Percentiles rank a stretch among this genome's conserved stretches.
Evolutionary conservation across 2,113 vertebrate genomes (phyloP).

Genomic region (Eclectus roratus): DNA sequence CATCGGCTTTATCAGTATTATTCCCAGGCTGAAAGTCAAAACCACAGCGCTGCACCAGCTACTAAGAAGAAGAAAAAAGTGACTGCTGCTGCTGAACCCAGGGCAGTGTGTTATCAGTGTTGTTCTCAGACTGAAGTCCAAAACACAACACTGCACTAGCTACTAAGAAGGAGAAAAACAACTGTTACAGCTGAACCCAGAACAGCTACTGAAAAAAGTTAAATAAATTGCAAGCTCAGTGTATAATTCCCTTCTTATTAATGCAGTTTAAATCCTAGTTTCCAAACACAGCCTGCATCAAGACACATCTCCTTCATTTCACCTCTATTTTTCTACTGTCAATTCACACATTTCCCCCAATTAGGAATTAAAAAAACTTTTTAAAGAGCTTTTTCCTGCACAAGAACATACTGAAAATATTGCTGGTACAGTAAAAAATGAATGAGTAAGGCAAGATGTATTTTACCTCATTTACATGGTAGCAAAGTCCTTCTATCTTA

Average conservation of each 20-base stretch:
- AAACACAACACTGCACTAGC: neutral
- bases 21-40: too few relatives aligned
- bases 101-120: too few relatives aligned
- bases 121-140: neutral
- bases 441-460: neutral
- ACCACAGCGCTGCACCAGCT: too few relatives aligned
- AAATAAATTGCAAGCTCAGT: neutral
- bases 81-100: too few relatives aligned
- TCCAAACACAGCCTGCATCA: neutral
- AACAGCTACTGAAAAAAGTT: neutral
- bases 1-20: too few relatives aligned
- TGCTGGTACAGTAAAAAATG: neutral
- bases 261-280: neutral
- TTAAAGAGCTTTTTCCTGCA: neutral
- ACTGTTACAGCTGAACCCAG: neutral
- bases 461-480: neutral
- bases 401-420: neutral
- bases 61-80: too few relatives aligned
- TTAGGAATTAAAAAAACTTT: neutral
- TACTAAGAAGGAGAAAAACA: neutral
- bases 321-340: neutral
- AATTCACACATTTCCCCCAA: neutral
- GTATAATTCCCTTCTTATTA: slow-evolving; percentile 1
- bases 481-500: neutral
- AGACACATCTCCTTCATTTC: neutral